Conservation (phyloP, 1,140 invertebrate species). For the Eufriesea mexicana region DNA sequence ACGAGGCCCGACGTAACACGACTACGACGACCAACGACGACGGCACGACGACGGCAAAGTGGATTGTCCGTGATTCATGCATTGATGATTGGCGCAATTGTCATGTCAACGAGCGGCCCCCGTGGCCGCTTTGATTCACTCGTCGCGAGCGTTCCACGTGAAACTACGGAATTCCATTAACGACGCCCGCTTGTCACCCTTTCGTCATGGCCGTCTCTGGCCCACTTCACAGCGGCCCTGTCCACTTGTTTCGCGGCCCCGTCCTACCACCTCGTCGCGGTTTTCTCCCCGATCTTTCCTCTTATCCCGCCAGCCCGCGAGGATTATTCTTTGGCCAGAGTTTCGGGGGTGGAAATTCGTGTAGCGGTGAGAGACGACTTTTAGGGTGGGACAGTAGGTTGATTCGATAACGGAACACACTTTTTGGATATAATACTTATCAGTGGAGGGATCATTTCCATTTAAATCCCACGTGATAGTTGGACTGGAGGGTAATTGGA, state of each 20-base stretch:
- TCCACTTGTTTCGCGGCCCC: slow-evolving; percentile 14
- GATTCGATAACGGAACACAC: too few species aligned
- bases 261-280: neutral
- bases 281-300: too few species aligned
- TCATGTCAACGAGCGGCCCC: slow-evolving; percentile 68
- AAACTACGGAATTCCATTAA: slow-evolving; percentile 72
- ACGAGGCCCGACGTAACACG: slow-evolving; percentile 65
- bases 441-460: too few species aligned
- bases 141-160: slow-evolving; percentile 48
- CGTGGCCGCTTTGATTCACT: slow-evolving; percentile 70
- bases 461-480: too few species aligned
- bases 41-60: slow-evolving; percentile 57
- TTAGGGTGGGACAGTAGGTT: too few species aligned
- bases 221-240: slow-evolving; percentile 14
- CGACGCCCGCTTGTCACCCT: slow-evolving; percentile 39
- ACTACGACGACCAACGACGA: slow-evolving; percentile 42
- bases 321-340: too few species aligned
- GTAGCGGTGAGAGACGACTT: too few species aligned
- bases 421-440: too few species aligned
- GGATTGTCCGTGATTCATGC: slow-evolving; percentile 69
- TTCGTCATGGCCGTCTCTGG: slow-evolving; percentile 42
- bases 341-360: too few species aligned
- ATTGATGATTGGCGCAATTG: slow-evolving; percentile 70
- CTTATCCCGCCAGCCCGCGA: too few species aligned
- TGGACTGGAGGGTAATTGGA: too few species aligned